These are phyloP conservation scores for Drosophila varians DNA, from an alignment of 1,140 invertebrate species.

Conservation along the genomic window DNA sequence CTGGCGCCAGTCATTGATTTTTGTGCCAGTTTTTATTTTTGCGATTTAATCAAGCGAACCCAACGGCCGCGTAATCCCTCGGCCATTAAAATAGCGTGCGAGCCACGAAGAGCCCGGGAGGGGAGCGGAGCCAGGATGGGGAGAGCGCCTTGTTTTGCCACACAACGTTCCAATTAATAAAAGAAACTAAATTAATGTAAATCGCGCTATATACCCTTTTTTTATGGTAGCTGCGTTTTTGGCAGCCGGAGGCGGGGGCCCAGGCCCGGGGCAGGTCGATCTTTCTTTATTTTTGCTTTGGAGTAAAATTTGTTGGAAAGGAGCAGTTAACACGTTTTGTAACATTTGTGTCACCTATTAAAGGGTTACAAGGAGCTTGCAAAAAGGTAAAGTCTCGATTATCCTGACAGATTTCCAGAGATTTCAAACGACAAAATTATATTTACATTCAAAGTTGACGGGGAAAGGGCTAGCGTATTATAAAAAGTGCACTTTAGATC, in stretches of 20 bases:
- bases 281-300: too few relatives aligned
- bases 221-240: slow-evolving; percentile 75
- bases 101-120: background rate
- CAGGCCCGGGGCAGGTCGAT: too few relatives aligned
- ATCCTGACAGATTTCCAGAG: too few relatives aligned
- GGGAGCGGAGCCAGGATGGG: background rate
- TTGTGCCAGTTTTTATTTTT: slow-evolving; percentile 29
- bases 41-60: slow-evolving; percentile 62
- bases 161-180: slow-evolving; percentile 49
- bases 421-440: too few relatives aligned
- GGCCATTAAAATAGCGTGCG: slow-evolving; percentile 27
- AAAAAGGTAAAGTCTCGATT: too few relatives aligned
- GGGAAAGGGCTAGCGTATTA: too few relatives aligned
- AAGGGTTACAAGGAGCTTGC: background rate
- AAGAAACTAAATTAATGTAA: slow-evolving; percentile 69
- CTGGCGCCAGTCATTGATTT: slow-evolving; percentile 55
- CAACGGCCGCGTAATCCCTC: background rate
- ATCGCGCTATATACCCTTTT: slow-evolving; percentile 66
- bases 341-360: background rate
- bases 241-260: background rate
- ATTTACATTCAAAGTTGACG: too few relatives aligned
- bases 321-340: background rate
- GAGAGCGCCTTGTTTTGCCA: background rate
- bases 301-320: too few relatives aligned
- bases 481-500: too few relatives aligned